These are phyloP conservation scores for Propithecus deckenii DNA, from an alignment of 2,797 vertebrate species.

Conservation along the genomic window DNA sequence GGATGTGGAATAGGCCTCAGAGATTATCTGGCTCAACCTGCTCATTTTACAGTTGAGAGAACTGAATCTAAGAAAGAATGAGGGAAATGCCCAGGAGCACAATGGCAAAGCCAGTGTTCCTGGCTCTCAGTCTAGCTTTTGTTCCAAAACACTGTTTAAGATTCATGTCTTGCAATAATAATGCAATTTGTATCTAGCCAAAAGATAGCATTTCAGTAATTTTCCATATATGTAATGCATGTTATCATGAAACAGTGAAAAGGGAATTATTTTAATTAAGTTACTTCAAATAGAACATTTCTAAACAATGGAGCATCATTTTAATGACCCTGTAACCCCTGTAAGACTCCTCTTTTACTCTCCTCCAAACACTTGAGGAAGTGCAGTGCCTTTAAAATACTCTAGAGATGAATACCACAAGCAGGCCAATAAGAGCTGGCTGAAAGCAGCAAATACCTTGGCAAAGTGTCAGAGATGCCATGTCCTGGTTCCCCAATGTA, in stretches of 20 bases:
- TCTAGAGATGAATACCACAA: neutral
- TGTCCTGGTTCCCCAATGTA: too few species aligned
- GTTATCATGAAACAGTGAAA: neutral
- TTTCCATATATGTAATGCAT: neutral
- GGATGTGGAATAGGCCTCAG: conserved; percentile 62
- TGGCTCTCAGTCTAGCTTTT: neutral
- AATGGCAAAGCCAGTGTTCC: neutral
- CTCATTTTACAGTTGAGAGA: conserved; percentile 75
- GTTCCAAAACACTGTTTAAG: conserved; percentile 18
- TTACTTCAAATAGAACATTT: neutral
- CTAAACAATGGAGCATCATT: neutral
- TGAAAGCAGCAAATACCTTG: neutral
- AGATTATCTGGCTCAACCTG: conserved; percentile 63
- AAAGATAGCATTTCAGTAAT: neutral
- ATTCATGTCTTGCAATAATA: conserved; percentile 36
- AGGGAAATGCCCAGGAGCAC: conserved; percentile 30
- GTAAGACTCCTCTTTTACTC: neutral
- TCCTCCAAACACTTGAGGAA: neutral
- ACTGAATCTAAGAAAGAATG: conserved; percentile 38
- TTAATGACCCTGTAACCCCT: neutral
- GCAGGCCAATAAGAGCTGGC: neutral
- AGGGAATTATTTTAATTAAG: conserved; percentile 1
- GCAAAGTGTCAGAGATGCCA: neutral
- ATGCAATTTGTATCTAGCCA: conserved; percentile 6
- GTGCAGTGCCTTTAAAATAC: neutral